phyloP scores from a whole-genome alignment of 53 echinoderm and acorn worm species.

The Echinarachnius parma region DNA sequence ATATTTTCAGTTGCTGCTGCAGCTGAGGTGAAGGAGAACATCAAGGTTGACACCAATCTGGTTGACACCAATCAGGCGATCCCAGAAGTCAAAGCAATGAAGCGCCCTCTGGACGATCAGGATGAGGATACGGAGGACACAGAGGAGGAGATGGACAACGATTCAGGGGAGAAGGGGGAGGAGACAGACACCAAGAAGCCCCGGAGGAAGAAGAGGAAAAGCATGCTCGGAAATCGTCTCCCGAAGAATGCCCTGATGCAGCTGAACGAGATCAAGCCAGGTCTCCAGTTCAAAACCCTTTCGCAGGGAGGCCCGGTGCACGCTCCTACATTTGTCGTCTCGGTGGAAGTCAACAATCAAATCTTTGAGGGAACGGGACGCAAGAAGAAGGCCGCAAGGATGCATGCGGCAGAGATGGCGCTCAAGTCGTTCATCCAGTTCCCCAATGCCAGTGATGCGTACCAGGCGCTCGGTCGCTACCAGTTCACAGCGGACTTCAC shows the following conservation, averaged over 20 bases:
- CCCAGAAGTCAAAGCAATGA: slow-evolving; percentile 45
- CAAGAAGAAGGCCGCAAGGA: slow-evolving; percentile 80
- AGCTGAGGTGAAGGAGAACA: slow-evolving; percentile 64
- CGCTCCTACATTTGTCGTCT: slow-evolving; percentile 79
- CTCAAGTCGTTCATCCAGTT: slow-evolving; percentile 91
- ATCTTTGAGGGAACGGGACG: slow-evolving; percentile 68
- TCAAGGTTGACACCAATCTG: slow-evolving; percentile 23
- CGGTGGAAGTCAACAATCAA: slow-evolving; percentile 76
- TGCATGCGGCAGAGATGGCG: slow-evolving; percentile 78
- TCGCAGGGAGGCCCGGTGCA: slow-evolving; percentile 89
- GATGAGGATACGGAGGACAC: slow-evolving; percentile 39
- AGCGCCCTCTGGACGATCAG: slow-evolving; percentile 61
- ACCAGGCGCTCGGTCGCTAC: slow-evolving; percentile 72
- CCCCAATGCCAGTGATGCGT: slow-evolving; percentile 83
- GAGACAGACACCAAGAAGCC: slow-evolving; percentile 49
- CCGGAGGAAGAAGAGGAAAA: slow-evolving; percentile 64
- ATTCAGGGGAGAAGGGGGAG: slow-evolving; percentile 2
- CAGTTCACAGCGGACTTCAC: slow-evolving; percentile 77
- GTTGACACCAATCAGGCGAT: background rate
- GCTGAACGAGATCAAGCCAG: slow-evolving; percentile 90
- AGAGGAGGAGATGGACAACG: slow-evolving; percentile 10
- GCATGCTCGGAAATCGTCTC: slow-evolving; percentile 66
- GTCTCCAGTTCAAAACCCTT: slow-evolving; percentile 64
- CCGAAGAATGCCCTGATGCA: slow-evolving; percentile 98
- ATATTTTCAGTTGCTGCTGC: background rate